Base-by-base conservation (phyloP, 2,888 invertebrate genomes). In the Blastobasis lacticolella region DNA sequence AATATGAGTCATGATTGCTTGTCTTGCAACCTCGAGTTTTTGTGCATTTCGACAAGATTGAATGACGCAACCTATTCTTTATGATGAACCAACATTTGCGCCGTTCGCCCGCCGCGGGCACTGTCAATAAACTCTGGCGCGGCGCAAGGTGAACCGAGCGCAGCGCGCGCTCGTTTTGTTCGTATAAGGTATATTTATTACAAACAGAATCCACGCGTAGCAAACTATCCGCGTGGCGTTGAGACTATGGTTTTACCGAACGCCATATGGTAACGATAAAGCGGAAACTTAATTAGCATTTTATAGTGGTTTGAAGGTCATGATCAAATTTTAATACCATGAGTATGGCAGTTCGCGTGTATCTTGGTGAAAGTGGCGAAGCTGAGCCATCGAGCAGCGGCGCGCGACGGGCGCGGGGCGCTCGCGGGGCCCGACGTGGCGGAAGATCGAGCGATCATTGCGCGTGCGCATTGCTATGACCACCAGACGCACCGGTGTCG, bases 51-150 rank as follows among this genome's bases (percentile, higher is more conserved):
- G 62, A 66, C 69, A 70, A 74, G 68, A 36, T 67, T 62, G 67
- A 68, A 73, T 86, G 82, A 86, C 82, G 85, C 78, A 86, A 81
- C 66, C 23, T 66, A 62, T 70, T 69, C 67, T 71, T 62, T 73
- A 60, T 62, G 63, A 63, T 69, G 74, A 75, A 69, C 70, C 68
- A 73, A 69, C 69, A 66, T 64, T 60, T 61, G 67, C 64, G 67
- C 65, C 69, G 62, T 55, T 63, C 62, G 54, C 52, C 51, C 52
- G 53, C 58, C 54, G 64, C 62, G 61, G 77, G 81, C 85, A 69
- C 86, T 82, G 87, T 87, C 87, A 87, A 84, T 86, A 87, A 87
- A 87, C 87, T 86, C 79, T 79, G 69, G 67, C 69, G 67, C 69
- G 71, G 76, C 66, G 73, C 81, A 76, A 84, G 80, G 81, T 81